A percentile compares a stretch with the other conserved stretches of the same genome.
Conservation (phyloP, 1,140 invertebrate species). For the Saccostrea cuccullata region DNA sequence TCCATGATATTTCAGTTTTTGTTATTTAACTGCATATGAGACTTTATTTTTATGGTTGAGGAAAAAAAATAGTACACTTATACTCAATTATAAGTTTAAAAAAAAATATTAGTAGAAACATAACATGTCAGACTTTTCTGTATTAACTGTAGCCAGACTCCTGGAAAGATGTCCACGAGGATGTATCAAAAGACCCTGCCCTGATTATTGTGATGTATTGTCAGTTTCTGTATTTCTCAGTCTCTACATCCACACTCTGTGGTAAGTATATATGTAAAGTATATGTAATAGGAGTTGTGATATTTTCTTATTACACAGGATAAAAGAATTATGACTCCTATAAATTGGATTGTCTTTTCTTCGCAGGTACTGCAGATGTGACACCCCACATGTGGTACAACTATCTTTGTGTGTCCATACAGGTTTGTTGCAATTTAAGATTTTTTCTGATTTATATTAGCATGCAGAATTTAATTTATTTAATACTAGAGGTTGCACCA, state of each 20-base stretch:
- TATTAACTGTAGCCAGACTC: conserved; percentile 53
- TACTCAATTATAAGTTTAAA: no score
- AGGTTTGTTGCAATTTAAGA: conserved; percentile 46
- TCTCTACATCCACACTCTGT: conserved; percentile 67
- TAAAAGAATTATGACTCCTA: background rate
- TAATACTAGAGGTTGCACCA: no score
- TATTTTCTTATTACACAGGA: no score
- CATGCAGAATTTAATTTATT: no score
- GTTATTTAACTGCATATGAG: no score
- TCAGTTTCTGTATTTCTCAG: conserved; percentile 66
- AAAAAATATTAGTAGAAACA: no score
- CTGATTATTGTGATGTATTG: conserved; percentile 58
- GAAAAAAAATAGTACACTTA: no score
- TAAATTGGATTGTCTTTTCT: background rate
- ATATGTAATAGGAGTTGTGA: no score
- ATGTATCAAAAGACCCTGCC: conserved; percentile 51
- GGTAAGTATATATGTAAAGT: no score
- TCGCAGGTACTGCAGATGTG: conserved; percentile 53
- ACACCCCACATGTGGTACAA: conserved; percentile 62
- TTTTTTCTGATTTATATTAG: background rate
- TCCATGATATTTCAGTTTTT: no score
- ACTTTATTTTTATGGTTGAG: no score
- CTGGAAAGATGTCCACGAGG: conserved; percentile 62
- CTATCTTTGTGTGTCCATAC: conserved; percentile 58
- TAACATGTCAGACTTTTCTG: no score